phyloP scores from a whole-genome alignment of 2,888 invertebrate genomes.

The Frankliniella intonsa region DNA sequence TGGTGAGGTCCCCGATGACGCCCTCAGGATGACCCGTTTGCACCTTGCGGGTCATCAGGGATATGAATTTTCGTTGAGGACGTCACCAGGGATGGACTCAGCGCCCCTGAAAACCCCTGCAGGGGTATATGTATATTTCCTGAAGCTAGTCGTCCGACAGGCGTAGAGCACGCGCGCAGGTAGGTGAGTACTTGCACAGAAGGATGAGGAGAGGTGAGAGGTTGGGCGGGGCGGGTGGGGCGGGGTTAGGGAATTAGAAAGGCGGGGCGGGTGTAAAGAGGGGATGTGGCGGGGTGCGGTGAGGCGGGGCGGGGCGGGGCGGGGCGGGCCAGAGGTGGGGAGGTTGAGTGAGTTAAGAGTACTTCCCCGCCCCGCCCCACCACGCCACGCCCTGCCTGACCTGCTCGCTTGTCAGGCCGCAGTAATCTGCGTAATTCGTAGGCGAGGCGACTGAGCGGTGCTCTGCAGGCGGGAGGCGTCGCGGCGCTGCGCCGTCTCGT shows the following conservation, averaged over 20 bases:
- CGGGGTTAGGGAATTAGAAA: neutral
- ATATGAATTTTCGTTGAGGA: too few relatives aligned
- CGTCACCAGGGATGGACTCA: too few relatives aligned
- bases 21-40: too few relatives aligned
- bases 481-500: neutral
- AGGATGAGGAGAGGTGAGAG: too few relatives aligned
- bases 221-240: neutral
- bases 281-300: neutral
- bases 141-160: too few relatives aligned
- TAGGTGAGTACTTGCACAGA: too few relatives aligned
- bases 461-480: neutral
- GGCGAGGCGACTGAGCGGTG: neutral
- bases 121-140: too few relatives aligned
- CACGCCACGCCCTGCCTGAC: constrained; percentile 5
- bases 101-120: too few relatives aligned
- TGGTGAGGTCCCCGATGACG: too few relatives aligned
- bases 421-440: constrained; percentile 9
- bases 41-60: too few relatives aligned
- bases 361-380: neutral
- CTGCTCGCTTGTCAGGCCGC: neutral
- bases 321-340: neutral
- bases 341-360: neutral
- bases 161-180: too few relatives aligned
- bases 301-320: neutral
- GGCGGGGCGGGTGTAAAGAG: neutral